phyloP scores from a whole-genome alignment of 2,888 invertebrate species.

The Neria commutata region DNA sequence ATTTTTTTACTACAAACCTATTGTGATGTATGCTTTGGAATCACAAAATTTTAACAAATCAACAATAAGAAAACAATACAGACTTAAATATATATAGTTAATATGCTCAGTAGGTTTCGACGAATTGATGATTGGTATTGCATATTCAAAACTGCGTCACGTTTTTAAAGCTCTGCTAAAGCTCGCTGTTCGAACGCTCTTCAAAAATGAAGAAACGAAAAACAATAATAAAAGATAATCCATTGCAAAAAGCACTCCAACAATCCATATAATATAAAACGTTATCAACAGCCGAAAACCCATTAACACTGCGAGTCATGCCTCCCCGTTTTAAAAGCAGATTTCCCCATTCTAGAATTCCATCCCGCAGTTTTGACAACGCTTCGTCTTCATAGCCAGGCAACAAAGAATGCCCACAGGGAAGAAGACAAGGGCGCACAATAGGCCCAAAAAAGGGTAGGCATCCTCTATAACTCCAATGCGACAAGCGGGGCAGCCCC shows the following conservation, averaged over 20 bases:
- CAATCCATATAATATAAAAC: no score
- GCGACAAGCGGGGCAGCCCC: slow-evolving; percentile 87
- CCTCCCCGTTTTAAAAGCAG: neutral
- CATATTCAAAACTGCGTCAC: no score
- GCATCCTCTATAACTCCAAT: slow-evolving; percentile 88
- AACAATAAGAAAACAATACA: no score
- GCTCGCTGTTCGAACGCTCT: no score
- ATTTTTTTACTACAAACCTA: neutral
- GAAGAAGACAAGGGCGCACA: slow-evolving; percentile 71
- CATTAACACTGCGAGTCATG: neutral
- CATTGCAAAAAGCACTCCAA: no score
- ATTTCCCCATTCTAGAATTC: slow-evolving; percentile 64
- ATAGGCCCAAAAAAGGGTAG: slow-evolving; percentile 81
- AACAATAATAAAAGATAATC: no score
- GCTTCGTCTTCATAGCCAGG: slow-evolving; percentile 79
- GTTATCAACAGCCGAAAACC: neutral
- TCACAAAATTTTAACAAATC: neutral
- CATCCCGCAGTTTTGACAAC: slow-evolving; percentile 88
- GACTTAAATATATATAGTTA: no score
- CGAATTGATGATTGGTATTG: no score
- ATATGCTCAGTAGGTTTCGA: no score
- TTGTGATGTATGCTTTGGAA: neutral
- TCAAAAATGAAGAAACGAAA: no score
- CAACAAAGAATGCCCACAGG: slow-evolving; percentile 88
- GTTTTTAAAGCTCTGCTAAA: no score